Percentiles rank a stretch among this genome's conserved stretches.
phyloP scores from a whole-genome alignment of 2,797 vertebrate genomes.

The Siniperca scherzeri region DNA sequence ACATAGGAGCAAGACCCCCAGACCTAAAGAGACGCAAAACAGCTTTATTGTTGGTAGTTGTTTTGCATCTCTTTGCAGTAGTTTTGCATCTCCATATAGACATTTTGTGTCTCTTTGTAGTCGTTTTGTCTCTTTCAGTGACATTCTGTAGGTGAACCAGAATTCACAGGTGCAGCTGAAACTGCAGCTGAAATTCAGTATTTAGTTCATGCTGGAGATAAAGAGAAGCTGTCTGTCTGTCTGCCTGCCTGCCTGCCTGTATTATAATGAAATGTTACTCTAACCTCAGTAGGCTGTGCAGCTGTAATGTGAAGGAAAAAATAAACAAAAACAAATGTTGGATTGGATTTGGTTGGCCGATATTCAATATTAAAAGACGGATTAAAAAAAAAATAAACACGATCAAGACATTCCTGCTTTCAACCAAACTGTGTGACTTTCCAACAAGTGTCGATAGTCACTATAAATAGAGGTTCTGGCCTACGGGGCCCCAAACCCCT shows the following conservation, averaged over 20 bases:
- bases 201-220: neutral
- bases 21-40: neutral
- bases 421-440: neutral
- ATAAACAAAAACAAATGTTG: neutral
- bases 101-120: neutral
- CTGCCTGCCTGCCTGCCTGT: neutral
- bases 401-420: neutral
- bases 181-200: neutral
- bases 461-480: neutral
- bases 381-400: neutral
- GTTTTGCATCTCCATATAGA: neutral
- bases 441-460: neutral
- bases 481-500: neutral
- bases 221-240: neutral
- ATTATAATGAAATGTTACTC: neutral
- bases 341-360: constrained; percentile 6
- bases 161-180: neutral
- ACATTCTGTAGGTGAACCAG: neutral
- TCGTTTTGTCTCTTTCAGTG: neutral
- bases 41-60: neutral
- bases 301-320: neutral
- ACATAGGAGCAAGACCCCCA: neutral
- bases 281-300: neutral
- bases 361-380: neutral
- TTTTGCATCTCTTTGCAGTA: neutral